A percentile compares a stretch with the other conserved stretches of the same genome.
Conservation (phyloP, 2,113 vertebrate genomes). For the Hippocampus zosterae region DNA sequence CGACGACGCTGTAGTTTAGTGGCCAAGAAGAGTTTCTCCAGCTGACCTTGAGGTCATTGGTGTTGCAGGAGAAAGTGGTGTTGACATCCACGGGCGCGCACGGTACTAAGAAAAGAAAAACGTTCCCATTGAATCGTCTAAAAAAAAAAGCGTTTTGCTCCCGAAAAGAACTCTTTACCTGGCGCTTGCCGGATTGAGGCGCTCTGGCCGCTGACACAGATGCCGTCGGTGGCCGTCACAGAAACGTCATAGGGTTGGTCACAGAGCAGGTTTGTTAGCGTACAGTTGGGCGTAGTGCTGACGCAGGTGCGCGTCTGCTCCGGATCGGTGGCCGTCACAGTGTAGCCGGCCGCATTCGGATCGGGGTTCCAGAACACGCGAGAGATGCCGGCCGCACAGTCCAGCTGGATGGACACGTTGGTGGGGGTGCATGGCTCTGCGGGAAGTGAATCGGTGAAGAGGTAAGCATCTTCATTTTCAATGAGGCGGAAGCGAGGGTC, state of each 20-base stretch:
- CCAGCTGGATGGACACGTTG: conserved; percentile 44
- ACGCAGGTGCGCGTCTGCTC: conserved; percentile 39
- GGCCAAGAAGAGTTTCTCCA: conserved; percentile 46
- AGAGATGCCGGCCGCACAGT: conserved; percentile 36
- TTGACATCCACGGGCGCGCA: conserved; percentile 57
- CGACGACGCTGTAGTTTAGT: conserved; percentile 47
- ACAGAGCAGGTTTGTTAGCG: conserved; percentile 51
- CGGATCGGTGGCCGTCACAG: conserved; percentile 22
- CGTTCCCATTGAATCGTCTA: neutral
- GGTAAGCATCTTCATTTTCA: neutral
- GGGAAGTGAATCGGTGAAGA: conserved; percentile 8
- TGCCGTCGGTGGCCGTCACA: conserved; percentile 49
- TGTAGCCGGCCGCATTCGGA: conserved; percentile 43
- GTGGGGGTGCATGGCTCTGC: conserved; percentile 58
- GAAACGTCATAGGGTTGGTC: conserved; percentile 41
- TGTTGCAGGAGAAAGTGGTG: conserved; percentile 42
- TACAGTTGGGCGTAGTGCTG: conserved; percentile 45
- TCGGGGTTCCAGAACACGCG: conserved; percentile 52
- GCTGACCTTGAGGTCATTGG: conserved; percentile 42
- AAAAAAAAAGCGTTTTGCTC: no score
- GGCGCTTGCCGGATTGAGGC: conserved; percentile 36
- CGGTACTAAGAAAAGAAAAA: conserved; percentile 48
- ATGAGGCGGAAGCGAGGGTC: neutral
- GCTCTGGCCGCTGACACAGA: conserved; percentile 51
- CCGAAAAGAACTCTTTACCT: conserved; percentile 43